Conservation (phyloP, 2,113 vertebrate species). For the Spilogale gracilis region DNA sequence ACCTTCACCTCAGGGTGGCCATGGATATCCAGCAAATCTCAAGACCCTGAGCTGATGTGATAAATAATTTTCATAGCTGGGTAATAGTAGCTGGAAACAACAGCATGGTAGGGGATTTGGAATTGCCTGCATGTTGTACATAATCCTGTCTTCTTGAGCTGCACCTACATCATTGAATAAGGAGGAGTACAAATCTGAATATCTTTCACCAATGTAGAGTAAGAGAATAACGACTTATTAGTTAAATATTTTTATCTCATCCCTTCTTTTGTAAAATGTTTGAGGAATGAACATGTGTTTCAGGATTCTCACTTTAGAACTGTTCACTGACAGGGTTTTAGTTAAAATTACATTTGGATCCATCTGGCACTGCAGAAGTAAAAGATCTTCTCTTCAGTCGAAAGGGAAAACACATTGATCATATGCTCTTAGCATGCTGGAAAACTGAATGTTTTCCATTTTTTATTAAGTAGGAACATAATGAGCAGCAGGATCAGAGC, state of each 20-base stretch:
- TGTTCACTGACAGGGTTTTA: slow-evolving; percentile 42
- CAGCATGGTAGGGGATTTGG: too few relatives aligned
- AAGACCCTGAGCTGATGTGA: neutral
- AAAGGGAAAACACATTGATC: slow-evolving; percentile 59
- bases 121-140: neutral
- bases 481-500: neutral
- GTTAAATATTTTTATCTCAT: neutral
- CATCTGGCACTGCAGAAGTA: slow-evolving; percentile 48
- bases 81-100: neutral
- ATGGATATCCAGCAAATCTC: neutral
- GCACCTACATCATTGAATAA: neutral
- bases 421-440: neutral
- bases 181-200: neutral
- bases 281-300: slow-evolving; percentile 2
- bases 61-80: neutral
- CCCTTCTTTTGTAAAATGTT: neutral
- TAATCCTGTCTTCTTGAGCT: neutral
- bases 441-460: neutral
- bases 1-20: neutral
- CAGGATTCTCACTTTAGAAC: neutral
- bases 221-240: neutral
- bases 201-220: neutral
- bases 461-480: neutral
- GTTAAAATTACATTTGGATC: slow-evolving; percentile 48
- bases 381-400: slow-evolving; percentile 14